Conservation (phyloP, 2,113 vertebrate species). For the Percopsis transmontana region DNA sequence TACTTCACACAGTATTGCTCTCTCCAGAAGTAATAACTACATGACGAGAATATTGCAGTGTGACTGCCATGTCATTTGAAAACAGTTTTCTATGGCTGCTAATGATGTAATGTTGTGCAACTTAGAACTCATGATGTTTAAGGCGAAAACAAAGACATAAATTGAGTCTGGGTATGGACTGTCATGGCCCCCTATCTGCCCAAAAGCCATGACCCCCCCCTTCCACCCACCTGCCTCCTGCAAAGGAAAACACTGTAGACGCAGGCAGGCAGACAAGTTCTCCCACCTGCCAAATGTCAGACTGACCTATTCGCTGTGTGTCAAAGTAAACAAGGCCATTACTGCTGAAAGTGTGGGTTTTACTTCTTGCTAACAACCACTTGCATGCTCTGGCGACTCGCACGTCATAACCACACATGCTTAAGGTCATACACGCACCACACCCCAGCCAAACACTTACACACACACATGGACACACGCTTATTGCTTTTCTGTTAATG, state of each 20-base stretch:
- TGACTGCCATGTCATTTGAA: too few species aligned
- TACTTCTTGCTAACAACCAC: constrained; percentile 18
- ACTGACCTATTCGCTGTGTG: neutral
- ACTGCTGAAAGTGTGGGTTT: constrained; percentile 19
- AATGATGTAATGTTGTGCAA: too few species aligned
- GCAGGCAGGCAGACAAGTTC: neutral
- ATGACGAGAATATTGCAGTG: too few species aligned
- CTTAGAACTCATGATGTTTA: too few species aligned
- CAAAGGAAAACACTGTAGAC: neutral
- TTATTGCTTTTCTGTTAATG: too few species aligned
- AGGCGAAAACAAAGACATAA: too few species aligned
- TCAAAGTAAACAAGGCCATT: constrained; percentile 6
- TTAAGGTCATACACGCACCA: neutral
- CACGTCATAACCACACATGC: neutral
- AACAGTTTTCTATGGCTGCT: too few species aligned
- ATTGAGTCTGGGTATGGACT: too few species aligned
- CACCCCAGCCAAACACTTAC: constrained; percentile 13
- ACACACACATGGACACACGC: neutral
- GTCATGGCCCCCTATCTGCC: too few species aligned
- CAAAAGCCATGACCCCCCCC: too few species aligned
- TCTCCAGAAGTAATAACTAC: too few species aligned
- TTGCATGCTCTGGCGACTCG: constrained; percentile 27
- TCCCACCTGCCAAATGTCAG: neutral
- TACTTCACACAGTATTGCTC: too few species aligned
- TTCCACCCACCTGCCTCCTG: neutral